Evolutionary conservation across 2,113 vertebrate species (phyloP), one percentile per base, ranked within the genome.

Genomic region (Lamprologus speciosus): DNA sequence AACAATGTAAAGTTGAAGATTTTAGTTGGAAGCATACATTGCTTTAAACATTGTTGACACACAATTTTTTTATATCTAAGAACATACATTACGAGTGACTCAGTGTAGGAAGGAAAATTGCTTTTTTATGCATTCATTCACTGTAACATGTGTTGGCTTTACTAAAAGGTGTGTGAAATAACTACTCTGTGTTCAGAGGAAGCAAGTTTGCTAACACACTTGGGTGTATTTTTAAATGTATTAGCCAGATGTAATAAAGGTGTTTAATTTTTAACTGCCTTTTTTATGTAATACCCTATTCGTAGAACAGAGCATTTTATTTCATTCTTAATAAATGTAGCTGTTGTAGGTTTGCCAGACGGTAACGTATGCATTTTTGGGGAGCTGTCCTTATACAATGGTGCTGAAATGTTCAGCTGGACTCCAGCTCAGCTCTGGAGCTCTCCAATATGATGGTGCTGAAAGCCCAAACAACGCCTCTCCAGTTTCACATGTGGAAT

Each of bases 331-430:
- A 31, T 78, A 78, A 45, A 82, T 65, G 14, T 9, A 82, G 51
- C 31, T 21, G 47, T 26, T 54, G 50, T 6, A 31, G 83, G 33
- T 73, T 58, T 28, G 26, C 14, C 65, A 58, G 42, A 45, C 3
- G 40, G 11, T 11, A 80, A 42, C 16, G 17, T 23, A 40, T 11
- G 53, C 23, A 54, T 21, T 80, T 13, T 12, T 2, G 5, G 33
- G 85, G 88, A 93, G 89, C 94, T 92, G 86, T 92, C 86, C 81
- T n/a, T 21, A 4, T 42, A 33, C 3, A 6, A 2, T 31, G 84
- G 92, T 94, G 88, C 93, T 93, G 90, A 94, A 93, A 73, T 5
- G 9, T 40, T 83, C n/a, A 80, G 26, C 70, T 12, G 11, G 42
- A 60, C 14, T 80, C 17, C 53, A 10, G 16, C 23, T 45, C 19